These are phyloP conservation scores for Epinephelus coioides DNA, from an alignment of 2,797 vertebrate species.

Conservation along the genomic window DNA sequence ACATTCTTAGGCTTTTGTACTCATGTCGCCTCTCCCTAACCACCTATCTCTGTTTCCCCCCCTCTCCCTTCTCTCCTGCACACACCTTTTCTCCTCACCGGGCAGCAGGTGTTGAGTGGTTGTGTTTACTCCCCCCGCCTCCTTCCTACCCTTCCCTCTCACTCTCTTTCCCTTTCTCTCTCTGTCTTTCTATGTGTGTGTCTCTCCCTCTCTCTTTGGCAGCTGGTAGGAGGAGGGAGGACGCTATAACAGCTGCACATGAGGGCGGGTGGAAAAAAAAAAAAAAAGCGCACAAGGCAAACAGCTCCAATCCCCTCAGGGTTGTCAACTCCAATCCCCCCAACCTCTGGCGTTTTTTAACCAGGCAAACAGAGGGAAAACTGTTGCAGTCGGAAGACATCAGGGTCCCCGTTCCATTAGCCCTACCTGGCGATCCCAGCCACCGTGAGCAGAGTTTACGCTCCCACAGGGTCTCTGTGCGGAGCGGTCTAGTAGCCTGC, in stretches of 20 bases:
- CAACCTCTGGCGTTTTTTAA: slow-evolving; percentile 81
- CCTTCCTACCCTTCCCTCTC: slow-evolving; percentile 55
- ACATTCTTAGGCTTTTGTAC: slow-evolving; percentile 75
- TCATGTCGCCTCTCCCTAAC: slow-evolving; percentile 69
- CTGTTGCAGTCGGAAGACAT: slow-evolving; percentile 83
- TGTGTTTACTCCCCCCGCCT: slow-evolving; percentile 84
- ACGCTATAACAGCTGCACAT: slow-evolving; percentile 90
- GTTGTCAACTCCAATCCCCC: slow-evolving; percentile 84
- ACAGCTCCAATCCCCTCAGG: slow-evolving; percentile 85
- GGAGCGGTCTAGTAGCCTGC: slow-evolving; percentile 43
- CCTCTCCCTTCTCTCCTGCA: slow-evolving; percentile 46
- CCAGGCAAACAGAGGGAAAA: slow-evolving; percentile 83
- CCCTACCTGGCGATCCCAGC: slow-evolving; percentile 65
- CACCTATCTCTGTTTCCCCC: slow-evolving; percentile 59
- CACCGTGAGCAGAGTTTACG: slow-evolving; percentile 27
- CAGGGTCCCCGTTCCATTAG: slow-evolving; percentile 71
- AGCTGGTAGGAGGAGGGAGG: slow-evolving; percentile 87
- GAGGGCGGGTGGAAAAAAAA: slow-evolving; percentile 77
- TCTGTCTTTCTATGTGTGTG: slow-evolving; percentile 45
- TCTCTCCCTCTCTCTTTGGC: slow-evolving; percentile 78
- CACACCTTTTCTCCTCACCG: slow-evolving; percentile 87
- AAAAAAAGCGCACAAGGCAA: slow-evolving; percentile 82
- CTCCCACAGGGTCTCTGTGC: slow-evolving; percentile 50
- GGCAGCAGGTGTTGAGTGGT: slow-evolving; percentile 88
- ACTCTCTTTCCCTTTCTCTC: slow-evolving; percentile 63